phyloP scores from a whole-genome alignment of 2,113 vertebrate species.

The Sceloporus undulatus region DNA sequence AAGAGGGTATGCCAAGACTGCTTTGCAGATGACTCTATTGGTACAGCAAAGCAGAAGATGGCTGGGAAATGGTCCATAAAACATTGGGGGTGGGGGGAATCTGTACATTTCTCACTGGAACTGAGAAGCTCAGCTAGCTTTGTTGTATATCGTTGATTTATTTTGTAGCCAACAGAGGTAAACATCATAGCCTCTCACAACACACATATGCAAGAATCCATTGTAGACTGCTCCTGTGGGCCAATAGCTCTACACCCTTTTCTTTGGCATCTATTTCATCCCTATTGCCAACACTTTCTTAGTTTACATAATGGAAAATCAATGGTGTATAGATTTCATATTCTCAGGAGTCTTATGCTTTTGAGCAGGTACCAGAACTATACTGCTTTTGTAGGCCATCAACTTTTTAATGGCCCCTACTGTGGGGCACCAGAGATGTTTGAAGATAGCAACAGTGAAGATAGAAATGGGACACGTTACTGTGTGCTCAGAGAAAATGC shows the following conservation, averaged over 20 bases:
- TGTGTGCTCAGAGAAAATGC: not conserved
- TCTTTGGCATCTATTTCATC: constrained; percentile 4
- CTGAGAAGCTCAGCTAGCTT: not conserved
- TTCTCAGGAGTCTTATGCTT: not conserved
- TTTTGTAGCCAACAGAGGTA: no score
- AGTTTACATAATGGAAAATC: not conserved
- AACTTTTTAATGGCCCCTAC: not conserved
- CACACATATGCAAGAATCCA: not conserved
- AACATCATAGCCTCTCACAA: not conserved
- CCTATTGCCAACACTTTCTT: not conserved
- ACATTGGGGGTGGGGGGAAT: no score
- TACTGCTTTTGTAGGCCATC: not conserved
- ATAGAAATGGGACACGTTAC: constrained; percentile 58
- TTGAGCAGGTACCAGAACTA: not conserved
- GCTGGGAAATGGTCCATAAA: not conserved
- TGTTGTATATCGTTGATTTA: not conserved
- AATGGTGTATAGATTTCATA: not conserved
- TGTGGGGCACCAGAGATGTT: not conserved
- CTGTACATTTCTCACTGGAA: not conserved
- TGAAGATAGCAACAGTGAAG: constrained; percentile 29
- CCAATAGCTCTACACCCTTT: not conserved
- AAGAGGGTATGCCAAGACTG: not conserved
- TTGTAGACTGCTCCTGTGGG: constrained; percentile 35
- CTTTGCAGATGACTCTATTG: not conserved
- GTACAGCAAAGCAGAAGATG: not conserved